Conservation (phyloP, 2,113 vertebrate species). For the Engystomops pustulosus region DNA sequence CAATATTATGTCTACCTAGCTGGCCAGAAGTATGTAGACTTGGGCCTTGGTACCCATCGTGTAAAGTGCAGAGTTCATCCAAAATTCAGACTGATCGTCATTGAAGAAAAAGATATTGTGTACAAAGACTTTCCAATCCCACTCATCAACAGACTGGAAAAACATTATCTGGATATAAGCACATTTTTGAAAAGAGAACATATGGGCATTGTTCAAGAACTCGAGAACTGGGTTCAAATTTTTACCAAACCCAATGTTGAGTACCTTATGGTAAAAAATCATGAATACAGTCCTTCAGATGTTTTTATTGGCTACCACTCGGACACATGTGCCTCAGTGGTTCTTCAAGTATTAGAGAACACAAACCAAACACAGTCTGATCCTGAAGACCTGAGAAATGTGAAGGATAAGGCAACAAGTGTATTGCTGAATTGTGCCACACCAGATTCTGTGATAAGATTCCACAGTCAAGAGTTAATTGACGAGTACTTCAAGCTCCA, state of each 20-base stretch:
- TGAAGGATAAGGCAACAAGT: conserved; percentile 73
- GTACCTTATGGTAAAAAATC: conserved; percentile 54
- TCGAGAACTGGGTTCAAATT: conserved; percentile 77
- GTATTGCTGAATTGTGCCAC: conserved; percentile 87
- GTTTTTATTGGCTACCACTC: conserved; percentile 92
- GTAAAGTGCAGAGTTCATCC: conserved; percentile 95
- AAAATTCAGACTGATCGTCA: conserved; percentile 87
- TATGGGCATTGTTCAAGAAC: conserved; percentile 70
- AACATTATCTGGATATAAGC: conserved; percentile 91
- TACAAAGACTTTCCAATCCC: conserved; percentile 92
- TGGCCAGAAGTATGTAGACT: conserved; percentile 93
- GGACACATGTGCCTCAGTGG: conserved; percentile 86
- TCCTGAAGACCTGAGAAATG: conserved; percentile 59
- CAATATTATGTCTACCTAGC: conserved; percentile 95
- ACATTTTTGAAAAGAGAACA: conserved; percentile 81
- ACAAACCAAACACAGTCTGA: conserved; percentile 55
- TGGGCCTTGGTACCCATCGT: conserved; percentile 93
- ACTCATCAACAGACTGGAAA: conserved; percentile 95
- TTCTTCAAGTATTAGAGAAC: conserved; percentile 79
- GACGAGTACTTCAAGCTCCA: conserved; percentile 79
- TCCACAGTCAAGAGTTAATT: conserved; percentile 69
- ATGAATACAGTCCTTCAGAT: conserved; percentile 78
- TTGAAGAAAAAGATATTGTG: conserved; percentile 92
- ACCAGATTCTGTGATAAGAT: conserved; percentile 87
- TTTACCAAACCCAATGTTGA: conserved; percentile 68